A percentile compares a stretch with the other conserved stretches of the same genome.
phyloP scores from a whole-genome alignment of 2,113 vertebrate genomes.

The Origma solitaria region DNA sequence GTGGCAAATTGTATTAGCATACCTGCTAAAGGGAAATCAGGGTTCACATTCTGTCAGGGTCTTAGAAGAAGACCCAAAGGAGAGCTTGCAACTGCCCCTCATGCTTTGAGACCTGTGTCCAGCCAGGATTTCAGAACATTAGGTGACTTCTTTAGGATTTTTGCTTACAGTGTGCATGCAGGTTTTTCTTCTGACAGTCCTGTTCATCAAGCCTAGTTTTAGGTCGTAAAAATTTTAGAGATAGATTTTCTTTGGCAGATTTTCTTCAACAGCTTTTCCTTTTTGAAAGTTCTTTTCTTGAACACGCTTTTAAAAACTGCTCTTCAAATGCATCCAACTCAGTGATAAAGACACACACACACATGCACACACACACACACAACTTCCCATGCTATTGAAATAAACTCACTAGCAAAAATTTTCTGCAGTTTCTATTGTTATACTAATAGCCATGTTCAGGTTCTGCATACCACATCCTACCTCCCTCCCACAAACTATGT shows the following conservation, averaged over 20 bases:
- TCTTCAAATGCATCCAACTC: neutral
- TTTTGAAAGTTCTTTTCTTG: neutral
- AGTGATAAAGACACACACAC: neutral
- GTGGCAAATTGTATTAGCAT: neutral
- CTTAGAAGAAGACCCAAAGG: neutral
- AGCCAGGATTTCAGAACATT: neutral
- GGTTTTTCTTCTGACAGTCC: neutral
- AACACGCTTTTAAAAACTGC: neutral
- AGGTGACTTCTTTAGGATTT: neutral
- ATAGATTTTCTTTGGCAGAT: neutral
- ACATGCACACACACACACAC: too few species aligned
- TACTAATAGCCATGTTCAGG: neutral
- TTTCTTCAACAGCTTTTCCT: neutral
- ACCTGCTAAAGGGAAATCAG: neutral
- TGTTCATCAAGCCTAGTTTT: neutral
- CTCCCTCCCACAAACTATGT: neutral
- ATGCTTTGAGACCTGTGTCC: fast-evolving
- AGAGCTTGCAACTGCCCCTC: neutral
- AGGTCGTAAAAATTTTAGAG: neutral
- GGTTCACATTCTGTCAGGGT: neutral
- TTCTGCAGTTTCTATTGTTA: neutral
- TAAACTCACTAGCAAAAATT: neutral
- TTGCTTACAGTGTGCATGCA: neutral
- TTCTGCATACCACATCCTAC: neutral
- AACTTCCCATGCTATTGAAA: neutral